Conservation (phyloP, 2,888 invertebrate species). For the Acleris holmiana region DNA sequence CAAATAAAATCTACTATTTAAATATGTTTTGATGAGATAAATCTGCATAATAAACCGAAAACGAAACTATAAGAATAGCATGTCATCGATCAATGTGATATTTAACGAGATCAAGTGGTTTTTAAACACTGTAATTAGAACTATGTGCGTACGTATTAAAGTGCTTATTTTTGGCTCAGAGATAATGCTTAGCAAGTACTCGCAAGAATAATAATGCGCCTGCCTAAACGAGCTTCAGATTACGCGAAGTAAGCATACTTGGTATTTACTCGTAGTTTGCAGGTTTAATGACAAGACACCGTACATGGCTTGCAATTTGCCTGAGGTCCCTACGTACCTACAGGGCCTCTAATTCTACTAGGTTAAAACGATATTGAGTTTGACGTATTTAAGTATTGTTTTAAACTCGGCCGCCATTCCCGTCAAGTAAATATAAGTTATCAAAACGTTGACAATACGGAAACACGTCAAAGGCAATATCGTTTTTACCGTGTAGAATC, state of each 20-base stretch:
- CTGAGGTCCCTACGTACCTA: background rate
- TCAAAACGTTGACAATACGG: too few relatives aligned
- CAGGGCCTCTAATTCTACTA: too few relatives aligned
- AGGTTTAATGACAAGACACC: constrained; percentile 22
- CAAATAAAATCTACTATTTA: too few relatives aligned
- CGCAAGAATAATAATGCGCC: background rate
- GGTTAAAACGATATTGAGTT: too few relatives aligned
- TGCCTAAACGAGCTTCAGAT: constrained; percentile 22
- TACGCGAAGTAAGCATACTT: constrained; percentile 24
- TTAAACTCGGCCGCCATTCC: too few relatives aligned
- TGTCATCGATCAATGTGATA: constrained; percentile 3
- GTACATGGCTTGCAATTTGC: constrained; percentile 21
- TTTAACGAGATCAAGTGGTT: background rate
- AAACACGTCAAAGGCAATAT: too few relatives aligned
- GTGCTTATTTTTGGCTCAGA: background rate
- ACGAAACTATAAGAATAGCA: background rate
- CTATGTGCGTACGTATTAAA: background rate
- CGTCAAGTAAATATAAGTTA: too few relatives aligned
- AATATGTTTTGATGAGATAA: constrained; percentile 3
- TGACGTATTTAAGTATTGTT: too few relatives aligned
- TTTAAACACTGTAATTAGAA: background rate
- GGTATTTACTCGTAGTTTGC: constrained; percentile 14
- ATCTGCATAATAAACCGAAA: constrained; percentile 4
- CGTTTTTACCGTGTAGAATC: too few relatives aligned
- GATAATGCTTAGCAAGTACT: constrained; percentile 4